Evolutionary conservation across 2,797 vertebrate species (phyloP), one percentile per base, ranked within the genome.

Genomic region (Euphonia xanthogaster): DNA sequence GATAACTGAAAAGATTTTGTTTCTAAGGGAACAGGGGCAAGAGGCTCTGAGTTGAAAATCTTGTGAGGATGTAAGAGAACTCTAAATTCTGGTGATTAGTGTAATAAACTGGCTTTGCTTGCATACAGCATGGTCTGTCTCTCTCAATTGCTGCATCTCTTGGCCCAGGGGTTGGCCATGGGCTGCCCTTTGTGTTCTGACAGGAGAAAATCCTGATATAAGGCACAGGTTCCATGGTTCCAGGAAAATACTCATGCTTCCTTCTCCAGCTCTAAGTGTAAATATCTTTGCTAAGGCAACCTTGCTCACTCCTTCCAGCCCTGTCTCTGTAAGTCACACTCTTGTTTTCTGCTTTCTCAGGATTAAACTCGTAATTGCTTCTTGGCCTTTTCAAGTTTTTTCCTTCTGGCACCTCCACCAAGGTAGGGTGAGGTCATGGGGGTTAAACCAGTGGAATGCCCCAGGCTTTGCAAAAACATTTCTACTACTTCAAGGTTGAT

Each of bases 181-280:
- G 27, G 8, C 40, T 78, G 58, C 8, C 14, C 24, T 57, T 33
- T 23, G 12, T 55, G 3, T 54, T 80, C 22, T 62, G n/a, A 33
- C 25, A 31, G 60, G 17, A 83, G 45, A 60, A 79, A 48, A n/a
- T 7, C 11, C 31, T 70, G 30, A 27, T 10, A 13, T 1, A 8
- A 31, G 27, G 20, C 44, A 33, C 4, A 3, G 5, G 11, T 25
- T 82, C 45, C 61, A 33, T 31, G 25, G 13, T 61, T 79, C 44
- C 70, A 37, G 48, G 27, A 70, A 70, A 85, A 51, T 19, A 10
- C 0, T 0, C 3, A 1, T 4, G 13, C 23, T 44, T 62, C 12
- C 18, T 65, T 76, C 23, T 76, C 31, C 39, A 80, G 31, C 84
- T 78, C 23, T 0, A 6, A 60, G 33, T 9, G 19, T 10, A 7